Conservation (phyloP, 2,888 invertebrate species). For the Drosophila basisetae region DNA sequence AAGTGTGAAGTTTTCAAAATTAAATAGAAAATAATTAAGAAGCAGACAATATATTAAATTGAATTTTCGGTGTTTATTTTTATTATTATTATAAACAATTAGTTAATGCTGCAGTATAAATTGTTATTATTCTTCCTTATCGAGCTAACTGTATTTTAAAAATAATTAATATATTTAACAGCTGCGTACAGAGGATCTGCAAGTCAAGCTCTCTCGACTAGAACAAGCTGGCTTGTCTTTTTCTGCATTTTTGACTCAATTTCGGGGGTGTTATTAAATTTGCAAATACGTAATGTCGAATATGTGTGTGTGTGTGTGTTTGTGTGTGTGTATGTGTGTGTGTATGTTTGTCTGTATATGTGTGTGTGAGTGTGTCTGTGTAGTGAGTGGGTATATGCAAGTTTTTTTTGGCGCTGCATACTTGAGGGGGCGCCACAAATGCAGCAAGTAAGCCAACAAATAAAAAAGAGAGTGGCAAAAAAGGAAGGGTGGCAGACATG, state of each 20-base stretch:
- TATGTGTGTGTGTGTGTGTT: constrained; percentile 9
- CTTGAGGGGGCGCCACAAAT: constrained; percentile 52
- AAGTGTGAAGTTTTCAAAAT: neutral
- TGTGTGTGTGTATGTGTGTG: neutral
- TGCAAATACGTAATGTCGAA: constrained; percentile 66
- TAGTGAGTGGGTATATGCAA: neutral
- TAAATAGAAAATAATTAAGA: neutral
- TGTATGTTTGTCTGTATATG: neutral
- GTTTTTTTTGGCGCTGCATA: constrained; percentile 49
- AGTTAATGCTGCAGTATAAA: neutral
- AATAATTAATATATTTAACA: neutral
- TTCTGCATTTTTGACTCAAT: constrained; percentile 7
- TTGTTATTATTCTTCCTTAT: neutral
- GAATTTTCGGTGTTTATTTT: neutral
- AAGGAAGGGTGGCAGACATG: constrained; percentile 39
- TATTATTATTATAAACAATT: too few relatives aligned
- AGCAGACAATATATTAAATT: neutral
- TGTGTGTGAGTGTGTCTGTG: neutral
- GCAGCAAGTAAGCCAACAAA: constrained; percentile 35
- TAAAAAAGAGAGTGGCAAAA: neutral
- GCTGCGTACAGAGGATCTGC: neutral
- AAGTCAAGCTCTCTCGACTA: neutral
- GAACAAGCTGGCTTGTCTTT: neutral
- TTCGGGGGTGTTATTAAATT: constrained; percentile 64
- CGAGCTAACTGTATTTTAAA: neutral